These are phyloP conservation scores for Aphelocoma coerulescens DNA, from an alignment of 2,113 vertebrate genomes.

Conservation along the genomic window DNA sequence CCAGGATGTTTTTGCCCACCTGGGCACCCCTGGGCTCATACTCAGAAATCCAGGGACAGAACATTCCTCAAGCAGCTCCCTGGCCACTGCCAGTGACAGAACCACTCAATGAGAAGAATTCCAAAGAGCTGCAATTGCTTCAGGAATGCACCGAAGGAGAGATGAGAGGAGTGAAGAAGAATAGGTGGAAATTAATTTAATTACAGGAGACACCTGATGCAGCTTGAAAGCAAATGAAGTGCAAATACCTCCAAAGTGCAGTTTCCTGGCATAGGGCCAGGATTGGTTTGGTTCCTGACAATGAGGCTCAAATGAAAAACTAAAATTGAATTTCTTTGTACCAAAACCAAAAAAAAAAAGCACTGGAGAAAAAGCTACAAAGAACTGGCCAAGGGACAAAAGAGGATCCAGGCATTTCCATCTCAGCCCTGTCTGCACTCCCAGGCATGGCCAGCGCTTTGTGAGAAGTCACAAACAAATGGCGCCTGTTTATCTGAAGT, in stretches of 20 bases:
- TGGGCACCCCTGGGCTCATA: not conserved
- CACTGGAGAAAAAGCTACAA: not conserved
- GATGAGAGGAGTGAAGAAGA: not conserved
- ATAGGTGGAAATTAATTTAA: not conserved
- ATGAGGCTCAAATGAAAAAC: not conserved
- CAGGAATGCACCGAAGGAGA: not conserved
- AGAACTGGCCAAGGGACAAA: not conserved
- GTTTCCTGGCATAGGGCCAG: not conserved
- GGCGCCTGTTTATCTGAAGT: not conserved
- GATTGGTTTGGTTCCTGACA: not conserved
- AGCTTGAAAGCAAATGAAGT: not conserved
- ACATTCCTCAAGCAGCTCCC: not conserved
- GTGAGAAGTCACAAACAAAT: not conserved
- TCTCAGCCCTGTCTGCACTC: not conserved
- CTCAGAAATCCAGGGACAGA: not conserved
- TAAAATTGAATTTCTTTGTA: not conserved
- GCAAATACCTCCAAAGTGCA: not conserved
- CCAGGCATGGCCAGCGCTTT: not conserved
- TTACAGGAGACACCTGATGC: not conserved
- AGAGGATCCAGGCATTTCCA: not conserved
- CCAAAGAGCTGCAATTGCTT: not conserved
- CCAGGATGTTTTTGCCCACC: not conserved
- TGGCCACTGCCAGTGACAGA: not conserved
- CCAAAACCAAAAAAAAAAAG: not conserved
- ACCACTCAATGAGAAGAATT: not conserved